Percentiles rank a stretch among this genome's conserved stretches.
These are phyloP conservation scores for Danio albolineatus DNA, from an alignment of 2,797 vertebrate species.

Conservation along the genomic window DNA sequence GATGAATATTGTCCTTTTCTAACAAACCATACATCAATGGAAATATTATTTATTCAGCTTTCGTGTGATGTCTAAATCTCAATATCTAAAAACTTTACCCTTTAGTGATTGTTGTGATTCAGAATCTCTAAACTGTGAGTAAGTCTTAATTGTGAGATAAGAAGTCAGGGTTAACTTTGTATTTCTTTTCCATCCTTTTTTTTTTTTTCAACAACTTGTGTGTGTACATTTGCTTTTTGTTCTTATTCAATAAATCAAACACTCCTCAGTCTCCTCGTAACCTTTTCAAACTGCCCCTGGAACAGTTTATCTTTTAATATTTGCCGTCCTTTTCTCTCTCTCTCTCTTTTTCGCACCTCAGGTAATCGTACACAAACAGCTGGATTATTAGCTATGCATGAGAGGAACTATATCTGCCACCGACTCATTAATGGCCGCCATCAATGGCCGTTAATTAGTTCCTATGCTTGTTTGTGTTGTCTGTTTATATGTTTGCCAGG, in stretches of 20 bases:
- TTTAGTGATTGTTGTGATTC: too few species aligned
- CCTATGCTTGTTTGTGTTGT: constrained; percentile 51
- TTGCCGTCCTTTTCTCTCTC: constrained; percentile 14
- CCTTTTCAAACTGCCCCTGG: constrained; percentile 11
- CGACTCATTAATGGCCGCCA: constrained; percentile 38
- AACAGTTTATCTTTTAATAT: constrained; percentile 21
- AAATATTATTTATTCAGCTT: too few species aligned
- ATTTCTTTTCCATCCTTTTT: too few species aligned
- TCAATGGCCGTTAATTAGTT: constrained; percentile 43
- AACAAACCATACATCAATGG: too few species aligned
- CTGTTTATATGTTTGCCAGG: constrained; percentile 36
- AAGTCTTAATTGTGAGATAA: too few species aligned
- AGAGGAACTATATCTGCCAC: constrained; percentile 19
- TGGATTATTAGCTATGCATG: constrained; percentile 43
- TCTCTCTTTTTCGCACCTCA: constrained; percentile 16
- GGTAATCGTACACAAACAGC: constrained; percentile 46
- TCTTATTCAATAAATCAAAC: constrained; percentile 76
- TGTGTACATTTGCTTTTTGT: constrained; percentile 10
- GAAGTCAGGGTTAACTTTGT: too few species aligned
- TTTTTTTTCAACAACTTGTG: too few species aligned
- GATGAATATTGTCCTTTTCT: too few species aligned
- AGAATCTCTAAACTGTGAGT: too few species aligned
- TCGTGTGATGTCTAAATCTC: too few species aligned
- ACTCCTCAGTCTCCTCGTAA: constrained; percentile 51
- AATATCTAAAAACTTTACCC: too few species aligned